Conservation (phyloP, 64 coral and sea anemone genomes). For the Astreopora myriophthalma region DNA sequence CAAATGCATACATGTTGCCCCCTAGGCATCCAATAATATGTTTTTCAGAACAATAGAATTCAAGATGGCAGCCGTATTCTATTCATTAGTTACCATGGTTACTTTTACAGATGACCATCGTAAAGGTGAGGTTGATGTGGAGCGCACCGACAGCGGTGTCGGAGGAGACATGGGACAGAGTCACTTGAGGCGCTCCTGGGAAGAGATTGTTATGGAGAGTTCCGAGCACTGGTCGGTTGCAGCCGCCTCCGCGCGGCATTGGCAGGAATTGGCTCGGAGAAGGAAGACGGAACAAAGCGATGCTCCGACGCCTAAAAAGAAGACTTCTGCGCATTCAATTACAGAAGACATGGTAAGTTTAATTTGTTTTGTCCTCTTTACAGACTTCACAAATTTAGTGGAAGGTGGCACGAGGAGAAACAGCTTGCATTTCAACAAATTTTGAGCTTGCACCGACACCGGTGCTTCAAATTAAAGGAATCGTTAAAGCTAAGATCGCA, state of each 20-base stretch:
- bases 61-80: too few species aligned
- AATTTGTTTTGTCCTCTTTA: not conserved
- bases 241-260: constrained; percentile 79
- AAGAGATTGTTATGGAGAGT: constrained; percentile 88
- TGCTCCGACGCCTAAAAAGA: not conserved
- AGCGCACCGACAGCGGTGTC: constrained; percentile 90
- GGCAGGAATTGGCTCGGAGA: constrained; percentile 73
- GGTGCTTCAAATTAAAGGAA: too few species aligned
- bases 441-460: too few species aligned
- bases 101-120: not conserved
- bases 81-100: not conserved
- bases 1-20: too few species aligned
- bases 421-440: not conserved
- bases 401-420: too few species aligned
- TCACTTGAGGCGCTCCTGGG: constrained; percentile 67
- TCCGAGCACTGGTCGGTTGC: constrained; percentile 88
- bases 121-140: constrained; percentile 74
- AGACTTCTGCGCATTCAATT: constrained; percentile 22
- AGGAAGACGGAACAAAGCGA: constrained; percentile 40
- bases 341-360: constrained; percentile 84
- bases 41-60: not conserved
- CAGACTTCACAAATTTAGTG: too few species aligned
- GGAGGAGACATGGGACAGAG: constrained; percentile 80
- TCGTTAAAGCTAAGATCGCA: too few species aligned
- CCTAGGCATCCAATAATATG: too few species aligned